Conservation (phyloP, 2,888 invertebrate genomes). For the Pherbina coryleti region DNA sequence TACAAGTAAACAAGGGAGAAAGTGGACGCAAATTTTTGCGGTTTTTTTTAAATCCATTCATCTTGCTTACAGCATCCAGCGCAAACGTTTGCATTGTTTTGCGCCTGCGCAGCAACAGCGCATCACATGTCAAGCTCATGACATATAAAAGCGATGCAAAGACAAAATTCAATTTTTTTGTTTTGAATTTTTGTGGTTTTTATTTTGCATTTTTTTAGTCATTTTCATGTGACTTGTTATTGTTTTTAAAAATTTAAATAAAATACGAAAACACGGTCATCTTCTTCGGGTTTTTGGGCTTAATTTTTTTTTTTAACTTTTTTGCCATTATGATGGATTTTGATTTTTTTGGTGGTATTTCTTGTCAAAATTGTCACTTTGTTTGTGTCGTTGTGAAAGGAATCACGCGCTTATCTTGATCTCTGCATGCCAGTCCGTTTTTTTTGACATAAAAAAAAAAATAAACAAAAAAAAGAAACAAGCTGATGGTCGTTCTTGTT, state of each 20-base stretch:
- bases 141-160: background rate
- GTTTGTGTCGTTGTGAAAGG: conserved; percentile 58
- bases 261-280: background rate
- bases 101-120: background rate
- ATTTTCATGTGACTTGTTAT: background rate
- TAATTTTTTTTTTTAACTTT: background rate
- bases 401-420: conserved; percentile 61
- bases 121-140: background rate
- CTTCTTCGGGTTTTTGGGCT: background rate
- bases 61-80: background rate
- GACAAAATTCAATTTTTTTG: background rate
- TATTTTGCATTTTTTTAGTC: background rate
- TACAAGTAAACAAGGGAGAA: background rate
- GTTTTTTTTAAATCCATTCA: background rate
- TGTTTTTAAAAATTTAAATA: too few relatives aligned
- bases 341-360: conserved; percentile 29
- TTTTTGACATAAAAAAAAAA: conserved; percentile 53
- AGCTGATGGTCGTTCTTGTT: background rate
- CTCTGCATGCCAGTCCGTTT: conserved; percentile 48
- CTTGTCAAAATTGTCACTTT: conserved; percentile 28
- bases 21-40: background rate
- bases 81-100: background rate
- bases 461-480: background rate
- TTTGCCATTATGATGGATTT: background rate
- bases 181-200: background rate